Percentiles rank a stretch among this genome's conserved stretches.
These are phyloP conservation scores for Nansenia antarctica DNA, from an alignment of 2,113 vertebrate species.

Conservation along the genomic window DNA sequence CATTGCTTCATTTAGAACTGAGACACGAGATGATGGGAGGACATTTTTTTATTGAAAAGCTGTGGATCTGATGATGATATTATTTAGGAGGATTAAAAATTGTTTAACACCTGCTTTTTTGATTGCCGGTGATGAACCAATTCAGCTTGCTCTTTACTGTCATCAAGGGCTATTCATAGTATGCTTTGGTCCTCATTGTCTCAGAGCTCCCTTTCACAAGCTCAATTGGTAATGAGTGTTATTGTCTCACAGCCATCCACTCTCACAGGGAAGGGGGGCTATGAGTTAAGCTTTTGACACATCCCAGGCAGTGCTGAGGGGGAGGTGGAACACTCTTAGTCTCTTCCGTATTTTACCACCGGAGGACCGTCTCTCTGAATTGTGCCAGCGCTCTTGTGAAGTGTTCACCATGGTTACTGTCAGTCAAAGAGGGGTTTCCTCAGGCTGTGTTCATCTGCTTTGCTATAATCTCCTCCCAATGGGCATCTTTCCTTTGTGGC, in stretches of 20 bases:
- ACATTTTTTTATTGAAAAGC: constrained; percentile 67
- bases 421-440: constrained; percentile 48
- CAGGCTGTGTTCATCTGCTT: constrained; percentile 47
- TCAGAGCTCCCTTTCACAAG: constrained; percentile 46
- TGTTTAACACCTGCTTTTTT: constrained; percentile 66
- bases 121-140: constrained; percentile 69
- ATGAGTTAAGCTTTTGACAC: constrained; percentile 46
- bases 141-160: constrained; percentile 47
- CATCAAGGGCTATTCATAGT: constrained; percentile 65
- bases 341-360: constrained; percentile 16
- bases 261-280: constrained; percentile 49
- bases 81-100: constrained; percentile 49
- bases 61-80: constrained; percentile 47
- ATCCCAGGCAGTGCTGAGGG: constrained; percentile 50
- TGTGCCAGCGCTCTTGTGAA: constrained; percentile 39
- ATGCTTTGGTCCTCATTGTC: constrained; percentile 59
- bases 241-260: constrained; percentile 45
- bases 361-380: constrained; percentile 42
- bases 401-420: constrained; percentile 55
- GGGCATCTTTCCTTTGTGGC: constrained; percentile 19
- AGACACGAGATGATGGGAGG: constrained; percentile 37
- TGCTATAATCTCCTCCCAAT: constrained; percentile 41
- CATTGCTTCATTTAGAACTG: constrained; percentile 62
- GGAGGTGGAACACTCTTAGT: constrained; percentile 52
- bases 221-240: constrained; percentile 64